phyloP scores from a whole-genome alignment of 2,888 invertebrate species.

The Sipunculus nudus region DNA sequence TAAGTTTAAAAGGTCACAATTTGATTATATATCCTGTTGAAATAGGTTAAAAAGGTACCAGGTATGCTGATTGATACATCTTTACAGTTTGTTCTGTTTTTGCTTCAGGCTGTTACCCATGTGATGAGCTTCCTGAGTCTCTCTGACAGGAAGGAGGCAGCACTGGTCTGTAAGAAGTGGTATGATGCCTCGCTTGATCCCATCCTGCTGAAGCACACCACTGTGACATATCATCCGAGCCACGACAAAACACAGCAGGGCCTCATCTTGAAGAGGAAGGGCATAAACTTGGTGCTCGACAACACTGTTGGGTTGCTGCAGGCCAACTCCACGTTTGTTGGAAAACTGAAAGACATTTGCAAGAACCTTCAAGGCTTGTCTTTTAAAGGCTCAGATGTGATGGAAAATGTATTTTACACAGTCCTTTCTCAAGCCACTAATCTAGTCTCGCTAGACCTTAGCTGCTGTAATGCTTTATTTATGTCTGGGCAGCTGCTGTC shows the following conservation, averaged over 20 bases:
- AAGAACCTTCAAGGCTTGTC: conserved; percentile 50
- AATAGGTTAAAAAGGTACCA: no score
- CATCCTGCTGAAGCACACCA: conserved; percentile 71
- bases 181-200: conserved; percentile 75
- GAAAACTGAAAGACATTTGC: no score
- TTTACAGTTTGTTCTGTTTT: conserved; percentile 17
- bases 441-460: conserved; percentile 72
- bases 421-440: conserved; percentile 63
- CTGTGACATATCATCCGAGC: conserved; percentile 64
- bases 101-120: conserved; percentile 59
- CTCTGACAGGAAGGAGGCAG: conserved; percentile 75
- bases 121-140: conserved; percentile 65
- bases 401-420: conserved; percentile 53
- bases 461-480: conserved; percentile 76
- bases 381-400: conserved; percentile 56
- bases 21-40: no score
- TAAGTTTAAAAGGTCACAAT: no score
- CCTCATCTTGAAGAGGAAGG: conserved; percentile 3
- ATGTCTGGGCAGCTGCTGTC: conserved; percentile 79
- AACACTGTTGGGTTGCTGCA: conserved; percentile 50
- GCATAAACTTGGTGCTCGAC: conserved; percentile 52
- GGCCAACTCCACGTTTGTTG: no score
- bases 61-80: no score
- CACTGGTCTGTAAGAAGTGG: conserved; percentile 76
- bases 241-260: neutral